These are phyloP conservation scores for Semnornis frantzii DNA, from an alignment of 2,113 vertebrate genomes.

Conservation along the genomic window DNA sequence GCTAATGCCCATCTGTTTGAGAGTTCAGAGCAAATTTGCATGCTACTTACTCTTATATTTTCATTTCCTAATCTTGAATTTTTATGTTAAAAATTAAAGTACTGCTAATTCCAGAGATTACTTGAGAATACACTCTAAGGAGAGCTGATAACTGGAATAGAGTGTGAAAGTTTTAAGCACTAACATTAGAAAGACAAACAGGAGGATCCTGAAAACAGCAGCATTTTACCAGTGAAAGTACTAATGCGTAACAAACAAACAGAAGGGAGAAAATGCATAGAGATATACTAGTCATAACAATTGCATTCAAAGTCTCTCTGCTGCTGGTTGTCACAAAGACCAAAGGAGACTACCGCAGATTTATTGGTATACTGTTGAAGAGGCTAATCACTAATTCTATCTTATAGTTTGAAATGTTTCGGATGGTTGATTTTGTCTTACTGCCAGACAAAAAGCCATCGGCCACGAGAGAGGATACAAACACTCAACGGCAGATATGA, in stretches of 20 bases:
- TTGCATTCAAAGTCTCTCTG: neutral
- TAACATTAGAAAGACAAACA: neutral
- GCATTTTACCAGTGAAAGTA: neutral
- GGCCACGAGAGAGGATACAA: constrained; percentile 28
- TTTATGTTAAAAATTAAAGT: neutral
- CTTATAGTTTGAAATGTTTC: constrained; percentile 33
- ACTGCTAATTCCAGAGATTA: neutral
- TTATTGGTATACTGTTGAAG: neutral
- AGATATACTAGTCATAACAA: neutral
- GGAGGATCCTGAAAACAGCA: neutral
- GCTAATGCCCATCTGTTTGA: neutral
- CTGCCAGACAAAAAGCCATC: neutral
- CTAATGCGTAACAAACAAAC: constrained; percentile 23
- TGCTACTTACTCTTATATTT: neutral
- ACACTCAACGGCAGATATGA: constrained; percentile 43
- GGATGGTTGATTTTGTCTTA: constrained; percentile 25
- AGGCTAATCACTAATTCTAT: constrained; percentile 47
- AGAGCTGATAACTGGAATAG: neutral
- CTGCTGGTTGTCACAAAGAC: neutral
- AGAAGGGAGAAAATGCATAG: neutral
- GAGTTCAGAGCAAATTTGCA: neutral
- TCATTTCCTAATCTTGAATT: neutral
- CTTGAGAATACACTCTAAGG: neutral
- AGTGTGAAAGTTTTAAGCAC: neutral
- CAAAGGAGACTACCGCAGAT: constrained; percentile 34